Conservation (phyloP, 2,797 vertebrate genomes). For the Meriones psammophilus region DNA sequence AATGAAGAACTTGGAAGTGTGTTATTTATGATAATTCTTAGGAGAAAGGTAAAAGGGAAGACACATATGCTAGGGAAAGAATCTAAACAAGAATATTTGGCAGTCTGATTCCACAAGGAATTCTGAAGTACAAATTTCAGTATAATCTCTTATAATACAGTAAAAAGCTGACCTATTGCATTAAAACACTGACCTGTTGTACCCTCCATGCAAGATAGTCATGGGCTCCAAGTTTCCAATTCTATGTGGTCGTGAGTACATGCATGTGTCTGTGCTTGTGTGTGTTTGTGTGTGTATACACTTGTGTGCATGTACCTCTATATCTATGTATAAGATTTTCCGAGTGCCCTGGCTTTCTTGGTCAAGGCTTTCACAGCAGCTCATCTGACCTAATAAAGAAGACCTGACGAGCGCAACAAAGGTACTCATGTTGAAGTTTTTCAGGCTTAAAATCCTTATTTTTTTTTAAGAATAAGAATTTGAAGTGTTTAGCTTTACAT, state of each 20-base stretch:
- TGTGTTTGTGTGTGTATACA: not conserved
- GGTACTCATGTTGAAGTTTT: not conserved
- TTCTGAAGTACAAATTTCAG: not conserved
- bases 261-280: not conserved
- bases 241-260: not conserved
- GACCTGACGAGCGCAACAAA: not conserved
- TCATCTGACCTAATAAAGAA: not conserved
- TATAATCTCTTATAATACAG: not conserved
- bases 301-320: not conserved
- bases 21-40: not conserved
- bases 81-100: not conserved
- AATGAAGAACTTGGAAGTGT: not conserved
- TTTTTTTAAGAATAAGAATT: not conserved
- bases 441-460: not conserved
- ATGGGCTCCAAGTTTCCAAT: not conserved
- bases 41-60: not conserved
- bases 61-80: not conserved
- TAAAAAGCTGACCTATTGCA: not conserved
- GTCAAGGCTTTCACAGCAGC: not conserved
- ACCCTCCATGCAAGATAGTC: not conserved
- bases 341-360: not conserved
- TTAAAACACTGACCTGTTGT: not conserved
- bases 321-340: not conserved
- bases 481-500: conserved; percentile 16
- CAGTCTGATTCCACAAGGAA: not conserved